Evolutionary conservation across 1,140 invertebrate genomes (phyloP).

Genomic region (Drosophila albomicans): DNA sequence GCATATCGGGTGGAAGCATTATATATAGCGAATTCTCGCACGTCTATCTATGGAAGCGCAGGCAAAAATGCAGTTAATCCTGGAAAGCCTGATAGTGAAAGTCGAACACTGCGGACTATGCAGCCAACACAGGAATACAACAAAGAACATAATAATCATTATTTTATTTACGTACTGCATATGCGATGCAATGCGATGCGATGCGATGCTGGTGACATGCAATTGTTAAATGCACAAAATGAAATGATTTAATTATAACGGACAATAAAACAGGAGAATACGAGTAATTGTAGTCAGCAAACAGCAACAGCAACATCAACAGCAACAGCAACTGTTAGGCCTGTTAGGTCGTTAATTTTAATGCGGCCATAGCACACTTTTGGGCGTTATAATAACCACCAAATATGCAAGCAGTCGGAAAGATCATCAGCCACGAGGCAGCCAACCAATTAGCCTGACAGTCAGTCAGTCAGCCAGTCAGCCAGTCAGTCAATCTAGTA

Average conservation of each 20-base stretch:
- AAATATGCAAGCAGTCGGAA: conserved; percentile 40
- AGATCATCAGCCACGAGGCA: conserved; percentile 16
- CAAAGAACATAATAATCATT: conserved; percentile 40
- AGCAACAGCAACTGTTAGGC: conserved; percentile 20
- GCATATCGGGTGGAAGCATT: conserved; percentile 6
- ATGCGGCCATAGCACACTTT: conserved; percentile 43
- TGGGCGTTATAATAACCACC: conserved; percentile 57
- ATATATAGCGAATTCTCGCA: neutral
- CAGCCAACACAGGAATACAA: conserved; percentile 15
- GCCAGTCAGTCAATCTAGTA: conserved; percentile 22
- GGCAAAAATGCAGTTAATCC: conserved; percentile 73
- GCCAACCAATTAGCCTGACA: conserved; percentile 24
- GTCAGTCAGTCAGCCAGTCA: conserved; percentile 22
- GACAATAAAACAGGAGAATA: conserved; percentile 78
- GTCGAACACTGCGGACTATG: conserved; percentile 47
- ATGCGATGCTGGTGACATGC: conserved; percentile 41
- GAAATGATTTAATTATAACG: conserved; percentile 83
- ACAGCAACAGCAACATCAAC: neutral
- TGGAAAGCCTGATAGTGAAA: conserved; percentile 72
- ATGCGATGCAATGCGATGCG: neutral
- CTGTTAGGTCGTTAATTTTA: conserved; percentile 39
- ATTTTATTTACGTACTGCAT: conserved; percentile 37
- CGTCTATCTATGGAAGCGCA: conserved; percentile 3
- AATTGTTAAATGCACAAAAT: conserved; percentile 79
- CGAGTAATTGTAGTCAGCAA: conserved; percentile 63